Percentiles rank a stretch among this genome's conserved stretches.
phyloP scores from a whole-genome alignment of 2,797 vertebrate genomes.

The Oreortyx pictus region DNA sequence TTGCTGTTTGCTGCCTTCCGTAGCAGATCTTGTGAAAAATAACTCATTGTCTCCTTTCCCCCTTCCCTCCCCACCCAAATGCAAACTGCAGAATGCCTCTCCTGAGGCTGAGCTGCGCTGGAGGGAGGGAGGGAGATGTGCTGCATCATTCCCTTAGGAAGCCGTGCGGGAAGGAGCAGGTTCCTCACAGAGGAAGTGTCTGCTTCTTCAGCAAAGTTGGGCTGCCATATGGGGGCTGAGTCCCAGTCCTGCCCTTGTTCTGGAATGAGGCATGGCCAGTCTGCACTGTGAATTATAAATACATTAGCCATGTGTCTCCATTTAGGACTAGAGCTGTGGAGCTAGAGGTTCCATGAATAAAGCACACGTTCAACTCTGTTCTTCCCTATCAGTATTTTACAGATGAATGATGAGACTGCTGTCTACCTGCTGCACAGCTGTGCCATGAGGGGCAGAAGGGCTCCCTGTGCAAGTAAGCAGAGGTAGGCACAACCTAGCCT shows the following conservation, averaged over 20 bases:
- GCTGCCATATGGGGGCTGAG: slow-evolving; percentile 12
- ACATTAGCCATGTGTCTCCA: not conserved
- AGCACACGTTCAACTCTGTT: not conserved
- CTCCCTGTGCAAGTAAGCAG: not conserved
- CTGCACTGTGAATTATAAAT: slow-evolving; percentile 9
- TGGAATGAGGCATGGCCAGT: not conserved
- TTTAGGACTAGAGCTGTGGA: slow-evolving; percentile 23
- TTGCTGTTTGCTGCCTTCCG: slow-evolving; percentile 35
- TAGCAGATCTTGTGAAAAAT: slow-evolving; percentile 24
- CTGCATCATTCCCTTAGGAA: not conserved
- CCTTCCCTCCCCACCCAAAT: not conserved
- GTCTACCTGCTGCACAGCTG: not conserved
- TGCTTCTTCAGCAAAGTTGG: not conserved
- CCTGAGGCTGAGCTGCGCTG: slow-evolving; percentile 15
- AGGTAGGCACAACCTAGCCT: not conserved
- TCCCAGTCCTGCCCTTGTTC: not conserved
- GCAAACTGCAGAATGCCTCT: slow-evolving; percentile 56
- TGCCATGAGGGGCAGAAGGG: not conserved
- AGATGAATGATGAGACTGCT: not conserved
- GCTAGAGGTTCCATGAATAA: slow-evolving; percentile 39
- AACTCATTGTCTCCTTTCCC: slow-evolving; percentile 13
- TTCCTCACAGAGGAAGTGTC: not conserved
- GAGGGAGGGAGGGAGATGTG: slow-evolving; percentile 7
- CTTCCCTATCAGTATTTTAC: not conserved
- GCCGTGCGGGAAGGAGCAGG: not conserved